Base-by-base conservation (phyloP, 2,797 vertebrate genomes). In the Dromococcyx pavoninus region DNA sequence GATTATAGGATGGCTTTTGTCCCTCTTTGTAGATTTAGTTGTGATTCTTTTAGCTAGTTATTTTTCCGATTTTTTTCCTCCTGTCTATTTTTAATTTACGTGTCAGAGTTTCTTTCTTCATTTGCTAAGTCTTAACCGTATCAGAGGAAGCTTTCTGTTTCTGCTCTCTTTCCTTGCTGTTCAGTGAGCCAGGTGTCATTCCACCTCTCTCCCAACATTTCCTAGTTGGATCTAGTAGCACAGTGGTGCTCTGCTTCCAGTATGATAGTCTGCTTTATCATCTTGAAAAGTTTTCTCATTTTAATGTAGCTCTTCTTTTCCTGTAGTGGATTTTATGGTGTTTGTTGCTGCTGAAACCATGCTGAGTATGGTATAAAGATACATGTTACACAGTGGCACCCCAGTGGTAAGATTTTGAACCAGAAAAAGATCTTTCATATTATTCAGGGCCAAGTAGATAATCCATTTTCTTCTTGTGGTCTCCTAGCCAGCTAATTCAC, bases 131-230 rank as follows among this genome's bases (percentile, higher is more conserved):
- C 44, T 44, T 44, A 44, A 44, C 8, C 44, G 44, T 18, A 43
- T 17, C 14, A 44, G 43, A 44, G 43, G 11, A 24, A 35, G 5
- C 14, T 77, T 41, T 57, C 10, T 70, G 1, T 41, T 75, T 25
- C 32, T 72, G 32, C 4, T 58, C n/a, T 43, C 22, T 37, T 32
- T 17, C 13, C 7, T 32, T 70, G 46, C 18, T 57, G 2, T 35
- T 65, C n/a, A 73, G 35, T 18, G 30, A 86, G 14, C 28, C 76
- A 67, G 39, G n/a, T 19, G 33, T 72, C 25, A 14, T 41, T 0
- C 0, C 7, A 0, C 2, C 16, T 2, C 5, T 70, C 89, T 44
- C 44, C 60, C 23, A 28, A 43, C 13, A 30, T 83, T 64, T 72
- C 12, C 5, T 60, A n/a, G 28, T 32, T 51, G n/a, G 13, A 74